phyloP scores from a whole-genome alignment of 2,797 vertebrate genomes.

The Coilia nasus region DNA sequence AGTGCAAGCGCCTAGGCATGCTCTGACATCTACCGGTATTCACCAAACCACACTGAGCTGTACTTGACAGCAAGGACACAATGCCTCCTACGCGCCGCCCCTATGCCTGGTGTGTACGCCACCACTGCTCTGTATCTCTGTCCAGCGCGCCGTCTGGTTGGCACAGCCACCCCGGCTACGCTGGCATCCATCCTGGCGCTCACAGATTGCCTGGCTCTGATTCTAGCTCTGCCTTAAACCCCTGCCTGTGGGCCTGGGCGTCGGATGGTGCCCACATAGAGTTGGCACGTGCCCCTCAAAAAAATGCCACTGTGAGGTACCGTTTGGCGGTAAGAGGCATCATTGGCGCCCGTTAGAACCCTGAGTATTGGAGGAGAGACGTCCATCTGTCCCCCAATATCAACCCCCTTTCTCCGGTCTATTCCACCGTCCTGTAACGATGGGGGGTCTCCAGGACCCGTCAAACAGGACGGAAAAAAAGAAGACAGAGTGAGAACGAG shows the following conservation, averaged over 20 bases:
- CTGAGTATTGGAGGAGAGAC: constrained; percentile 66
- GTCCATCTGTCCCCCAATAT: constrained; percentile 60
- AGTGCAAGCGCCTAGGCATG: background rate
- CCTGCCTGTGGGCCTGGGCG: background rate
- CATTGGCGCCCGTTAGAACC: constrained; percentile 56
- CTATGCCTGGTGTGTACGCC: constrained; percentile 41
- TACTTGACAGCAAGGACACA: background rate
- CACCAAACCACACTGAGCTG: background rate
- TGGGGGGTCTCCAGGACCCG: constrained; percentile 64
- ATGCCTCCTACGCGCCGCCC: background rate
- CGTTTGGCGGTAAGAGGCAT: constrained; percentile 6
- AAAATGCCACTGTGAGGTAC: background rate
- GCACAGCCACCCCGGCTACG: background rate
- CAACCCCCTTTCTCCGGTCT: constrained; percentile 62
- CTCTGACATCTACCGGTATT: background rate
- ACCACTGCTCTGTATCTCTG: background rate
- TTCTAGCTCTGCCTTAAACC: no score
- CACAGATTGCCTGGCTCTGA: background rate
- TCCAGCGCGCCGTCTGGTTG: background rate
- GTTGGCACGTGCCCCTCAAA: background rate
- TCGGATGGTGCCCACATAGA: background rate
- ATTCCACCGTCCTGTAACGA: constrained; percentile 68
- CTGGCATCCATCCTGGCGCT: background rate
- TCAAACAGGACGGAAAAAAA: constrained; percentile 77
- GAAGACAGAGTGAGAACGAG: background rate